phyloP scores from a whole-genome alignment of 2,797 vertebrate species.

The Sebastes minor region DNA sequence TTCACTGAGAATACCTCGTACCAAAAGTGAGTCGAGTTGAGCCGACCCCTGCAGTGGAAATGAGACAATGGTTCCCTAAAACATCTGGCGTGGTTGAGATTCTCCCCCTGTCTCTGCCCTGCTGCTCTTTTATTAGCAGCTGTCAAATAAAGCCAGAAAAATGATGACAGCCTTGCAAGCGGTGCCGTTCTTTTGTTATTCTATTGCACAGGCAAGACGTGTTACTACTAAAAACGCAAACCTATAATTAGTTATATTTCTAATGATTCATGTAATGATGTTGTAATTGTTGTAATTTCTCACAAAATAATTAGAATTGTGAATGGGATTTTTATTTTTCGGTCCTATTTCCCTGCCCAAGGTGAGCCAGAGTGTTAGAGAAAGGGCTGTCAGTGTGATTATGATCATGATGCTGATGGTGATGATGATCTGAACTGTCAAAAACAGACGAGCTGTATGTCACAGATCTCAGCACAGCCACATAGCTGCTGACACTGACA shows the following conservation, averaged over 20 bases:
- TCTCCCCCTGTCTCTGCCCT: neutral
- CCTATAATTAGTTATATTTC: neutral
- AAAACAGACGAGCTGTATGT: slow-evolving; percentile 51
- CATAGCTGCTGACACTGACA: slow-evolving; percentile 28
- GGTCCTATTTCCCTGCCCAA: neutral
- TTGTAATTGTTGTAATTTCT: neutral
- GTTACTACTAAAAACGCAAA: neutral
- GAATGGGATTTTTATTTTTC: neutral
- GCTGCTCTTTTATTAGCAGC: neutral
- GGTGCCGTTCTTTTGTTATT: neutral
- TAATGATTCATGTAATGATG: neutral
- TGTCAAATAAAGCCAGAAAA: neutral
- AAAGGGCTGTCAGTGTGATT: slow-evolving; percentile 43
- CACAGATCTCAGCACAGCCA: slow-evolving; percentile 20
- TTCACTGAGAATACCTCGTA: neutral
- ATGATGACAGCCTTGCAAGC: neutral
- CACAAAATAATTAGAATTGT: neutral
- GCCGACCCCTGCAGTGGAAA: neutral
- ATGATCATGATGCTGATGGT: slow-evolving; percentile 36
- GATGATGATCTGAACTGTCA: slow-evolving; percentile 57
- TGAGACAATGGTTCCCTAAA: neutral
- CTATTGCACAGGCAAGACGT: neutral
- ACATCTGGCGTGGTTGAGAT: neutral
- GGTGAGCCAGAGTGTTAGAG: slow-evolving; percentile 13
- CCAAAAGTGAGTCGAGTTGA: neutral